Evolutionary conservation across 2,888 invertebrate genomes (phyloP).

Genomic region (Anorthoa munda): DNA sequence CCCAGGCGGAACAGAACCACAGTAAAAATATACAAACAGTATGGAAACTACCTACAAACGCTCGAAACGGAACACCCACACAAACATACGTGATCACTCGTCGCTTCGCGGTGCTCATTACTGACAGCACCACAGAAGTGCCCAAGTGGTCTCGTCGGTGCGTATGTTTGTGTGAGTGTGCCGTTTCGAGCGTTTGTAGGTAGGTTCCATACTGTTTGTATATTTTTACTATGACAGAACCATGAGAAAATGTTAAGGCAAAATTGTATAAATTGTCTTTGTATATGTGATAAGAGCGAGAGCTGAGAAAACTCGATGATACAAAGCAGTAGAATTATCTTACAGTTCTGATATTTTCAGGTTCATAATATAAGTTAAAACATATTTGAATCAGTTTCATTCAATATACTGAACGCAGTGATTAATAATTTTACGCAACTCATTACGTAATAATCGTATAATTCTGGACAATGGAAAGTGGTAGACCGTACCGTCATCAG

Average conservation of each 20-base stretch:
- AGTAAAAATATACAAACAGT: too few relatives aligned
- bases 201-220: too few relatives aligned
- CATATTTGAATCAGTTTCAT: not conserved
- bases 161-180: too few relatives aligned
- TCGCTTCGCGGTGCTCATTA: too few relatives aligned
- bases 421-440: conserved; percentile 28
- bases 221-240: too few relatives aligned
- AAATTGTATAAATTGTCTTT: not conserved
- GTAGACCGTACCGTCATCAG: conserved; percentile 13
- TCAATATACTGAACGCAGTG: conserved; percentile 5
- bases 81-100: too few relatives aligned
- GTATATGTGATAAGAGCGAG: not conserved
- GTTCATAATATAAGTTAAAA: not conserved
- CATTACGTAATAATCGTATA: conserved; percentile 33
- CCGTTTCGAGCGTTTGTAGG: too few relatives aligned
- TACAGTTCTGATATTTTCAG: not conserved
- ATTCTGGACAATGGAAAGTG: conserved; percentile 30
- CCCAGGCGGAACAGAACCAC: not conserved
- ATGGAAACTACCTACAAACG: too few relatives aligned
- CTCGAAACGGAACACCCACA: too few relatives aligned
- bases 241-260: not conserved
- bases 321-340: not conserved
- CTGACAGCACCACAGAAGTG: too few relatives aligned
- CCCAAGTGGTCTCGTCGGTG: too few relatives aligned
- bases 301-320: too few relatives aligned